phyloP scores from a whole-genome alignment of 1,140 invertebrate genomes.

The Papilio aristodemus region DNA sequence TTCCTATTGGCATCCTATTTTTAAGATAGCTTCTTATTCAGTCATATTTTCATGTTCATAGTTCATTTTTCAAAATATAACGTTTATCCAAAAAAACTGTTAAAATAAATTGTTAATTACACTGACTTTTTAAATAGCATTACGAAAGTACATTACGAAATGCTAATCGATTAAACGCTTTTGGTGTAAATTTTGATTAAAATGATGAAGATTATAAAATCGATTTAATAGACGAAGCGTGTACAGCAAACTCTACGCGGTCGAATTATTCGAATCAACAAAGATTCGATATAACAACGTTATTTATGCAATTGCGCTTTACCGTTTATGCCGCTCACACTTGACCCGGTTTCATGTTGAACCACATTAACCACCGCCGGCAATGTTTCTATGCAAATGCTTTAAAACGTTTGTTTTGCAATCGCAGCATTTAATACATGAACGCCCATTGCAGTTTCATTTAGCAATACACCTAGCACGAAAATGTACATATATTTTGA shows the following conservation, averaged over 20 bases:
- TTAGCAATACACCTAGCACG: constrained; percentile 3
- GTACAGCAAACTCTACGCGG: not conserved
- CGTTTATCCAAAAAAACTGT: not conserved
- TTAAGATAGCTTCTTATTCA: no score
- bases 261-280: constrained; percentile 7
- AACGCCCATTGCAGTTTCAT: not conserved
- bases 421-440: constrained; percentile 9
- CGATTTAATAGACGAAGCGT: not conserved
- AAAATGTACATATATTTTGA: not conserved
- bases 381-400: constrained; percentile 23
- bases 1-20: no score
- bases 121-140: not conserved
- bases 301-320: constrained; percentile 32
- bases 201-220: constrained; percentile 9
- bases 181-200: constrained; percentile 12
- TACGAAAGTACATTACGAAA: no score
- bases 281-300: constrained; percentile 19
- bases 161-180: constrained; percentile 25
- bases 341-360: constrained; percentile 29
- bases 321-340: constrained; percentile 31
- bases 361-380: constrained; percentile 19
- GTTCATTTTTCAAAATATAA: no score
- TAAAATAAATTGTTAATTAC: not conserved
- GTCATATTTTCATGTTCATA: no score
- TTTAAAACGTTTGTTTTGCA: constrained; percentile 27